These are phyloP conservation scores for Diuraphis noxia DNA, from an alignment of 1,140 invertebrate genomes.

Conservation along the genomic window DNA sequence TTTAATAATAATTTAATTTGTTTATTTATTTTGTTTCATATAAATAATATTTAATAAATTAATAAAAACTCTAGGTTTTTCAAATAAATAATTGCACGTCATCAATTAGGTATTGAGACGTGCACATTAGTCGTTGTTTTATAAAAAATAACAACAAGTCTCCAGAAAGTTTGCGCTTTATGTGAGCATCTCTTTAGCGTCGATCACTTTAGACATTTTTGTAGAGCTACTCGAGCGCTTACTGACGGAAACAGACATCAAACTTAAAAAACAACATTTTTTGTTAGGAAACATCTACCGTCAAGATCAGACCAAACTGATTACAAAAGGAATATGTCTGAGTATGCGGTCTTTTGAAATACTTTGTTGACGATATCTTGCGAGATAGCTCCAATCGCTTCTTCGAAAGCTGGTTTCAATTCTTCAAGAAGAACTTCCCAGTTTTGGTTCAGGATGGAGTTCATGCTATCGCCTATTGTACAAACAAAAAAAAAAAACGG, in stretches of 20 bases:
- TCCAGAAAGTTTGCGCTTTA: not conserved
- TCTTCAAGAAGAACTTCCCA: slow-evolving; percentile 64
- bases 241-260: not conserved
- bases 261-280: slow-evolving; percentile 24
- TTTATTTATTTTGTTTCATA: slow-evolving; percentile 33
- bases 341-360: slow-evolving; percentile 61
- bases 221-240: slow-evolving; percentile 39
- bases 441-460: slow-evolving; percentile 67
- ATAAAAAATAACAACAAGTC: slow-evolving; percentile 1
- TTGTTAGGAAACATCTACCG: slow-evolving; percentile 22
- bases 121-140: not conserved
- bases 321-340: slow-evolving; percentile 54
- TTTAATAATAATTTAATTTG: not conserved
- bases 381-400: slow-evolving; percentile 62
- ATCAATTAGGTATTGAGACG: not conserved
- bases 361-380: slow-evolving; percentile 61
- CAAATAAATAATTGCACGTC: slow-evolving; percentile 32
- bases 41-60: slow-evolving; percentile 38
- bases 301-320: not conserved
- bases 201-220: slow-evolving; percentile 45
- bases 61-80: slow-evolving; percentile 20
- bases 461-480: slow-evolving; percentile 60
- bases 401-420: slow-evolving; percentile 61
- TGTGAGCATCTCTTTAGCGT: slow-evolving; percentile 47
- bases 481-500: not conserved